Conservation (phyloP, 2,797 vertebrate genomes). For the Corythornis leucogaster region DNA sequence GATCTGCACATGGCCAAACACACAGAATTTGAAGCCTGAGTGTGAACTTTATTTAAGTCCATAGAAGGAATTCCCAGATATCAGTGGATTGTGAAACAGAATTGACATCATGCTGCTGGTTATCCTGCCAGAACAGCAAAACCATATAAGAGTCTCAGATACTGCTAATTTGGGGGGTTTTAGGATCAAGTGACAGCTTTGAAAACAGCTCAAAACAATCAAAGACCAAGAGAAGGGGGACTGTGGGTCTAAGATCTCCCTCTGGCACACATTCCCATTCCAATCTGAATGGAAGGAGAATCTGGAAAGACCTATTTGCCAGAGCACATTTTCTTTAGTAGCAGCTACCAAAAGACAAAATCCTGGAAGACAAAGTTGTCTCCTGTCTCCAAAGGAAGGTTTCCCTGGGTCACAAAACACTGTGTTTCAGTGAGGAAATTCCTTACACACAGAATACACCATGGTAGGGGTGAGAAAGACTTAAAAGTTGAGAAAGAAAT, state of each 20-base stretch:
- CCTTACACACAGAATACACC: not conserved
- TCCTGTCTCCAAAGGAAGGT: not conserved
- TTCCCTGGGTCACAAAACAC: not conserved
- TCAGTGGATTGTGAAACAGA: not conserved
- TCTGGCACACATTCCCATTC: not conserved
- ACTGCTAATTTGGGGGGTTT: not conserved
- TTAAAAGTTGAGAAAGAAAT: not conserved
- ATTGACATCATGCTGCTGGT: not conserved
- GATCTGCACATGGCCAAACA: not conserved
- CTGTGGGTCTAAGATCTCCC: not conserved
- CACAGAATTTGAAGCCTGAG: not conserved
- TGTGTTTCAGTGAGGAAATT: not conserved
- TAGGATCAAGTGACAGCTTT: not conserved
- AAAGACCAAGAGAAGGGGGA: not conserved
- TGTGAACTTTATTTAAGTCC: not conserved
- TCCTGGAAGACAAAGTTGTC: not conserved
- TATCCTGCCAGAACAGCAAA: not conserved
- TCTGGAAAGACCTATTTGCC: not conserved
- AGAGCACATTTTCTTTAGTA: not conserved
- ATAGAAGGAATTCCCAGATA: not conserved
- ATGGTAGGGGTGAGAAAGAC: not conserved
- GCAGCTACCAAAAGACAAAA: not conserved
- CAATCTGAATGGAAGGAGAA: not conserved
- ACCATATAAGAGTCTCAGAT: rapidly evolving
- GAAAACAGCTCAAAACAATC: not conserved